Percentiles rank a stretch among this genome's conserved stretches.
phyloP scores from a whole-genome alignment of 2,888 invertebrate genomes.

The Automeris io region DNA sequence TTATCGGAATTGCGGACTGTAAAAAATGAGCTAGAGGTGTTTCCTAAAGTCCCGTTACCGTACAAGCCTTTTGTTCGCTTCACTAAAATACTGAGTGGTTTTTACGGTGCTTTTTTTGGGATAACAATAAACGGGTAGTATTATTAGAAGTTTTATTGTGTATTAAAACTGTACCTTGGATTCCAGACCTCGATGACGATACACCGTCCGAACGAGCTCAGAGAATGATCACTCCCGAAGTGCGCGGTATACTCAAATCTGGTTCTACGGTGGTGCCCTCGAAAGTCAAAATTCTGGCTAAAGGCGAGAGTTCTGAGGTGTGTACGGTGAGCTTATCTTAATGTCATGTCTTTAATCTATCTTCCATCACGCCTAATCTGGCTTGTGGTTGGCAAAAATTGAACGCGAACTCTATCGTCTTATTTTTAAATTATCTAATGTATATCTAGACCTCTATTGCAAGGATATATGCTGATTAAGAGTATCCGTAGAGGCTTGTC shows the following conservation, averaged over 20 bases:
- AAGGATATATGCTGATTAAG: too few relatives aligned
- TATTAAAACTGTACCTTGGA: background rate
- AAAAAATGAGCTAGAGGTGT: too few relatives aligned
- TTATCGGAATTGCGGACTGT: too few relatives aligned
- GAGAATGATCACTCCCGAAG: constrained; percentile 72
- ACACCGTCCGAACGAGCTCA: constrained; percentile 71
- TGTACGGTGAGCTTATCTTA: constrained; percentile 24
- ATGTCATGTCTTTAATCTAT: too few relatives aligned
- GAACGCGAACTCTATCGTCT: too few relatives aligned
- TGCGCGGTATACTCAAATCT: constrained; percentile 74
- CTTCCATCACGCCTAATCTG: too few relatives aligned
- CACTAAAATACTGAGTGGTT: constrained; percentile 17
- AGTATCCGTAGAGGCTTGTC: too few relatives aligned
- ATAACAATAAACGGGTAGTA: background rate
- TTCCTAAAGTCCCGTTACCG: constrained; percentile 3
- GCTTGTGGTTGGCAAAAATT: too few relatives aligned
- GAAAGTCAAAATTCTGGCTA: constrained; percentile 53
- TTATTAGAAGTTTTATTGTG: background rate
- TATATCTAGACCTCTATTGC: too few relatives aligned
- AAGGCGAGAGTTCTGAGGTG: constrained; percentile 74
- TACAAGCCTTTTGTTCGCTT: constrained; percentile 13
- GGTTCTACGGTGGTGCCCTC: constrained; percentile 67
- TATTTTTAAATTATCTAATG: too few relatives aligned
- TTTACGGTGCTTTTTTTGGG: background rate
- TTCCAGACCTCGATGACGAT: constrained; percentile 62